Base-by-base conservation (phyloP, 2,113 vertebrate genomes). In the Ascaphus truei region DNA sequence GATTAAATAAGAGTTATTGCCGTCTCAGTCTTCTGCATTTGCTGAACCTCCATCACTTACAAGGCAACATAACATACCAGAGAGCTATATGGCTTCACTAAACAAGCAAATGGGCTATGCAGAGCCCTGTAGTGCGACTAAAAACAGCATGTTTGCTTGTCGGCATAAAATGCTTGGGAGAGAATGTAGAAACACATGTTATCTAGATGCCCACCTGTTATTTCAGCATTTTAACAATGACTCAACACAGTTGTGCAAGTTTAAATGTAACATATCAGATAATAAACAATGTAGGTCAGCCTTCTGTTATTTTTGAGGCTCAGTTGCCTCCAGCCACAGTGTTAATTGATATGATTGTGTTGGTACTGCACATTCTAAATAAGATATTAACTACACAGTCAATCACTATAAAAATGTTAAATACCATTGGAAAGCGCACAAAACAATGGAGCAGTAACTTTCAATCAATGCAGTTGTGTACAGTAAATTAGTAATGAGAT, bases 321-420 rank as follows among this genome's bases (percentile, higher is more conserved):
- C 16, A 16, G 26, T 62, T 62, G 29, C 60, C 60, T 31, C 43
- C 29, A 50, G 43, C 48, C 45, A 63, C 45, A 12, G 20, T n/a
- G 29, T 31, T 63, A 63, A 63, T 63, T 50, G 45, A 51, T 50
- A 63, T 15, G 29, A 63, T 51, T 62, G 41, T 62, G 27, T 33
- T 63, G 61, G 45, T 45, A 26, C 37, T 26, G 27, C 31, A 6
- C 22, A 48, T 47, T 30, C 43, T 26, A 22, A 50, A 50, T 62
- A 48, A 63, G 30, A 36, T 30, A 63, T 43, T 51, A 63, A 36
- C 43, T 50, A 51, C 41, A 22, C 43, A 50, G 39, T 48, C 25
- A 23, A 51, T 50, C 43, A 23, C 27, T 63, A 34, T 51, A 30
- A 63, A 47, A 13, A 50, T 50, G 29, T 63, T 63, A 63, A 63